phyloP scores from a whole-genome alignment of 2,888 invertebrate species.

The Neuroscelio doddi region DNA sequence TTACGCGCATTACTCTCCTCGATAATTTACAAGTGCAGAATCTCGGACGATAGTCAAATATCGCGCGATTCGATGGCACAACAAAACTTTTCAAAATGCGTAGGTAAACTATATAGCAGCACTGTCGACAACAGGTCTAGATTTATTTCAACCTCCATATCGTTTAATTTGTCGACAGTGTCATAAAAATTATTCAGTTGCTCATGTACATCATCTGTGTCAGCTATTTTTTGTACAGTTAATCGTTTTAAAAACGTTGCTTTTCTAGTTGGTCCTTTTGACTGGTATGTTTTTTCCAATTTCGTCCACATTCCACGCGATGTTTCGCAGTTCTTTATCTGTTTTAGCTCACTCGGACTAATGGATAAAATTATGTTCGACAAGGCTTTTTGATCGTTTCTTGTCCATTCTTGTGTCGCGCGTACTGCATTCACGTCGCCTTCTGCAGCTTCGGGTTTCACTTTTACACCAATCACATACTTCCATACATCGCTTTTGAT shows the following conservation, averaged over 20 bases:
- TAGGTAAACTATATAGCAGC: conserved; percentile 19
- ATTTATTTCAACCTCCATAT: conserved; percentile 1
- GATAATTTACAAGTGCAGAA: no score
- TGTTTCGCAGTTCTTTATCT: conserved; percentile 13
- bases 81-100: conserved; percentile 16
- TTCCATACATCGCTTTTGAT: conserved; percentile 46
- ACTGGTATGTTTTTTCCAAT: conserved; percentile 8
- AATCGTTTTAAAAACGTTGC: conserved; percentile 25
- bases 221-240: conserved; percentile 22
- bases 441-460: conserved; percentile 9
- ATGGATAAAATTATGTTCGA: conserved; percentile 39
- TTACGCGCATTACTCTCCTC: no score
- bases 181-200: conserved; percentile 5
- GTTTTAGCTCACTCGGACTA: conserved; percentile 2
- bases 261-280: conserved; percentile 24
- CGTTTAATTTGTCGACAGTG: background rate
- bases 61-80: conserved; percentile 25
- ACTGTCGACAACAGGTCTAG: background rate
- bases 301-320: conserved; percentile 13
- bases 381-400: conserved; percentile 36
- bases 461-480: conserved; percentile 42
- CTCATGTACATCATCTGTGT: conserved; percentile 12
- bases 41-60: no score
- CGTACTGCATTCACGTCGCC: background rate
- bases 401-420: conserved; percentile 23